phyloP scores from a whole-genome alignment of 2,888 invertebrate species.

The Boloria selene region DNA sequence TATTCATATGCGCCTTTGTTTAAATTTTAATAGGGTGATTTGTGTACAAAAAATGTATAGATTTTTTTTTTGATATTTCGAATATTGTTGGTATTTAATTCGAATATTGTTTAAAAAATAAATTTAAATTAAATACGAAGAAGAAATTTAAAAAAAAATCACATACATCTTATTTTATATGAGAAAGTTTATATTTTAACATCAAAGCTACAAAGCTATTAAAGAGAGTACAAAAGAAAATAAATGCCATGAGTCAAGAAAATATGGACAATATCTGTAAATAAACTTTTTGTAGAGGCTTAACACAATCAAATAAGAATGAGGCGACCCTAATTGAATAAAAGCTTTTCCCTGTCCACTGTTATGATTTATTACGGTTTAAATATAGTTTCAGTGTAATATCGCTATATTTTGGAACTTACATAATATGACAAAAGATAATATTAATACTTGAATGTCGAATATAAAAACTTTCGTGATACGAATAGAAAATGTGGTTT shows the following conservation, averaged over 20 bases:
- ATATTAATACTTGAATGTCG: not conserved
- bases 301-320: constrained; percentile 1
- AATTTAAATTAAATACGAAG: too few relatives aligned
- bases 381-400: not conserved
- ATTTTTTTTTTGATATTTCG: too few relatives aligned
- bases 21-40: too few relatives aligned
- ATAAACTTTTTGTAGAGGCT: constrained; percentile 6
- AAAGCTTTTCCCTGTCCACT: constrained; percentile 34
- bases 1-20: too few relatives aligned
- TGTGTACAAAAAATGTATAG: too few relatives aligned
- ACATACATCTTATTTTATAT: too few relatives aligned
- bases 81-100: too few relatives aligned
- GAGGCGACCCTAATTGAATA: constrained; percentile 22
- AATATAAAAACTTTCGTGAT: too few relatives aligned
- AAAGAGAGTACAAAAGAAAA: constrained; percentile 5
- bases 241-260: not conserved
- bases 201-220: not conserved
- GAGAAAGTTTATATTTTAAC: too few relatives aligned
- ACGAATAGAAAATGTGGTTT: too few relatives aligned
- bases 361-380: constrained; percentile 27
- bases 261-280: constrained; percentile 6
- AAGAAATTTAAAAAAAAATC: too few relatives aligned
- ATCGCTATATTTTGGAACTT: not conserved
- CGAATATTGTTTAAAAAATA: too few relatives aligned
- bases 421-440: not conserved